Evolutionary conservation across 2,888 invertebrate species (phyloP).

Genomic region (Ormyrus pomaceus): DNA sequence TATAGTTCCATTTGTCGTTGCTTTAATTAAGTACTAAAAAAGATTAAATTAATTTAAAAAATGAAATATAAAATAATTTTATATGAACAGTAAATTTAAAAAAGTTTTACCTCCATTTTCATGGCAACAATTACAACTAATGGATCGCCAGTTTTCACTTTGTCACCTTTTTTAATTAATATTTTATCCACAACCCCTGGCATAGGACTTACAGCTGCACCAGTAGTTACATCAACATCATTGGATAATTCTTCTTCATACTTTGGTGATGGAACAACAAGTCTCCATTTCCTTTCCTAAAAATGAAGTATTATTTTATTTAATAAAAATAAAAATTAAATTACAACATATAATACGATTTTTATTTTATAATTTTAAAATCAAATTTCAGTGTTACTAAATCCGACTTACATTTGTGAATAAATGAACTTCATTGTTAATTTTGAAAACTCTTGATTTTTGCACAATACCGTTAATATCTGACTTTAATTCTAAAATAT

Average conservation of each 20-base stretch:
- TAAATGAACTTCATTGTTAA: constrained; percentile 79
- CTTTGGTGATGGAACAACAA: constrained; percentile 80
- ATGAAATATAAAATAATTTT: not conserved
- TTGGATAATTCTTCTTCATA: constrained; percentile 76
- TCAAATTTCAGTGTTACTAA: no score
- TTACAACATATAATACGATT: not conserved
- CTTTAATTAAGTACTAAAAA: constrained; percentile 88
- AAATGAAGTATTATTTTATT: constrained; percentile 57
- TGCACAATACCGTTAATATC: constrained; percentile 78
- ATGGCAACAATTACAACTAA: constrained; percentile 97
- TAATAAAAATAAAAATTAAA: constrained; percentile 1
- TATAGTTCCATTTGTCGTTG: constrained; percentile 87
- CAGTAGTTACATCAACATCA: constrained; percentile 66
- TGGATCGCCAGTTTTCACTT: constrained; percentile 91
- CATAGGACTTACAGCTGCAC: constrained; percentile 91
- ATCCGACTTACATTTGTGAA: constrained; percentile 79
- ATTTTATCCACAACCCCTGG: constrained; percentile 96
- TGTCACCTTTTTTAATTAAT: constrained; percentile 87
- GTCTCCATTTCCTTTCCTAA: constrained; percentile 83
- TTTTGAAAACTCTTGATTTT: constrained; percentile 79
- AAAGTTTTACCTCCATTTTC: constrained; percentile 93
- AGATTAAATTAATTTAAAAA: constrained; percentile 24
- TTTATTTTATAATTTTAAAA: constrained; percentile 6
- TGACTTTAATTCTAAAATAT: constrained; percentile 75
- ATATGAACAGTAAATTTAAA: not conserved